Conservation (phyloP, 2,113 vertebrate species). For the Falcunculus frontatus region DNA sequence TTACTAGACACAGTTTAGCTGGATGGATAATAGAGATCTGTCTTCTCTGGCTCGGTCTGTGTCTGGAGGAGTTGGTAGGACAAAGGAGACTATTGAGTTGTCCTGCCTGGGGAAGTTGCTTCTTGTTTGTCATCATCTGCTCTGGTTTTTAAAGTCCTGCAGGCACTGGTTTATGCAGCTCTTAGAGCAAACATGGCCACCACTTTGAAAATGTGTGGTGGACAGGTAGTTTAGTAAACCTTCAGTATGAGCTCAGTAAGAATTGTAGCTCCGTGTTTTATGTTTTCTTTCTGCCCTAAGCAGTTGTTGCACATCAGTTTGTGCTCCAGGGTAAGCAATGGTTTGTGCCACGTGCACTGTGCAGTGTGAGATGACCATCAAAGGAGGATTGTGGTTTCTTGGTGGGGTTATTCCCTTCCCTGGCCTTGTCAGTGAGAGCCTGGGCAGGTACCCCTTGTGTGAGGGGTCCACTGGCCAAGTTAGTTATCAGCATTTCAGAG, state of each 20-base stretch:
- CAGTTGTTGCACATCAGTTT: neutral
- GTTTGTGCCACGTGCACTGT: neutral
- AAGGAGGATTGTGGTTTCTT: neutral
- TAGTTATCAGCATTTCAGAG: neutral
- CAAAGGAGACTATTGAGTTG: neutral
- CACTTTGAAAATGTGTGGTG: neutral
- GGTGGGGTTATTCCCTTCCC: neutral
- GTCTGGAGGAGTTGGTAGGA: neutral
- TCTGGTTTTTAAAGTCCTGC: neutral
- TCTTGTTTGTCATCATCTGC: neutral
- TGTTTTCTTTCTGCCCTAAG: neutral
- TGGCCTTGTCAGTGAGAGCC: neutral
- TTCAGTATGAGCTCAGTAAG: neutral
- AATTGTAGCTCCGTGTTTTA: neutral
- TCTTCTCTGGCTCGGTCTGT: neutral
- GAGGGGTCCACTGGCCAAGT: neutral
- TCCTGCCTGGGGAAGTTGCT: neutral
- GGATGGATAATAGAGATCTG: neutral
- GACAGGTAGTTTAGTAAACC: neutral
- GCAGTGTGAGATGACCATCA: fast-evolving
- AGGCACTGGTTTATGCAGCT: neutral
- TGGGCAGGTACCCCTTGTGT: neutral
- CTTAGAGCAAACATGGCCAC: neutral
- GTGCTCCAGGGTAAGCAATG: neutral
- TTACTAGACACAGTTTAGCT: neutral